Percentiles rank a stretch among this genome's conserved stretches.
Evolutionary conservation across 2,888 invertebrate species (phyloP).

Genomic region (Agapostemon virescens): DNA sequence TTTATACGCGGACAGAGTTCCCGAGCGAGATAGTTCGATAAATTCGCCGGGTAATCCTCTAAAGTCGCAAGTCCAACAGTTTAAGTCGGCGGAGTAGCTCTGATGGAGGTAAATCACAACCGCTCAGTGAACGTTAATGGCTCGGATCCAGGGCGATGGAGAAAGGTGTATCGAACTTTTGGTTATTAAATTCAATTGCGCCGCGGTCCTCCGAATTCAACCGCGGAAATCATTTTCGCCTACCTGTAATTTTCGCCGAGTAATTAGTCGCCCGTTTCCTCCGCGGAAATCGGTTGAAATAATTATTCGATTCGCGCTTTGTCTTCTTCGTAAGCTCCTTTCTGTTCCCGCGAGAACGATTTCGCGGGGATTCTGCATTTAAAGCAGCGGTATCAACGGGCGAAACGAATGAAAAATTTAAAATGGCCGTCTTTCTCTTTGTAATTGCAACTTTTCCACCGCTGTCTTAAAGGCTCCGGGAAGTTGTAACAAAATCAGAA

Average conservation of each 20-base stretch:
- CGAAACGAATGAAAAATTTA: background rate
- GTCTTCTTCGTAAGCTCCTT: background rate
- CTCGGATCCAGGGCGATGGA: constrained; percentile 67
- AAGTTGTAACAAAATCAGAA: background rate
- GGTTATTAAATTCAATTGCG: constrained; percentile 67
- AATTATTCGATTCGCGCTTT: constrained; percentile 26
- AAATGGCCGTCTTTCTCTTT: background rate
- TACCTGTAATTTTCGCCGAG: constrained; percentile 10
- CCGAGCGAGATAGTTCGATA: constrained; percentile 69
- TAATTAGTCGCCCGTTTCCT: constrained; percentile 20
- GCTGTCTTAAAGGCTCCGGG: background rate
- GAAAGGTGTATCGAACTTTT: constrained; percentile 67
- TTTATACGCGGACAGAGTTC: constrained; percentile 79
- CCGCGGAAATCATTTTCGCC: constrained; percentile 28
- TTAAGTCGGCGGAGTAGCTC: constrained; percentile 72
- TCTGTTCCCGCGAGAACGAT: background rate
- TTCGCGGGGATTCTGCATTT: background rate
- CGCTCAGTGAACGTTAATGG: constrained; percentile 69
- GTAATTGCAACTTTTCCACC: background rate
- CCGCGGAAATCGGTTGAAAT: constrained; percentile 22
- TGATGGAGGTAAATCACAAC: constrained; percentile 61
- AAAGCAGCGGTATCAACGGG: too few relatives aligned
- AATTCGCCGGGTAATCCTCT: constrained; percentile 75
- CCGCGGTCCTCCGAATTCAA: constrained; percentile 15
- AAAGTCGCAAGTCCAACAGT: constrained; percentile 79